Percentiles rank a stretch among this genome's conserved stretches.
Conservation (phyloP, 1,140 invertebrate species). For the Papilio aristodemus region DNA sequence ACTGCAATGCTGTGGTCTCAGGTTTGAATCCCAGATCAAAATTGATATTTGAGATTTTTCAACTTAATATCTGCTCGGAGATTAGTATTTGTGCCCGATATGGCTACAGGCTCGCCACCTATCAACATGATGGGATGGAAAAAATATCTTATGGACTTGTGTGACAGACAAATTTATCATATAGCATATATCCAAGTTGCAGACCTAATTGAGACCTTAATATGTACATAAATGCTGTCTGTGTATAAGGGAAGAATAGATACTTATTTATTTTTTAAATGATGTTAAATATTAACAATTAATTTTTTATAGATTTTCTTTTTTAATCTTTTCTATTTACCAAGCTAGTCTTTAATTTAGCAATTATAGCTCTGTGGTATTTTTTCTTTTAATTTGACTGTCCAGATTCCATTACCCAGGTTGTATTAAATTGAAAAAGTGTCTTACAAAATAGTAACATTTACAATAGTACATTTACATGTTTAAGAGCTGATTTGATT, state of each 20-base stretch:
- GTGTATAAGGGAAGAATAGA: not conserved
- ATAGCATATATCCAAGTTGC: not conserved
- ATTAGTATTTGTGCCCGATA: too few relatives aligned
- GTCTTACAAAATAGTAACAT: too few relatives aligned
- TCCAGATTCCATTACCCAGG: not conserved
- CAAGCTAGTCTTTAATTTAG: slow-evolving; percentile 8
- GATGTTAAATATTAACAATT: not conserved
- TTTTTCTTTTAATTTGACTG: not conserved
- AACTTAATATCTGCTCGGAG: too few relatives aligned
- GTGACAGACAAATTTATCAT: not conserved
- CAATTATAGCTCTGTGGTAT: not conserved
- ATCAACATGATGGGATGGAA: too few relatives aligned
- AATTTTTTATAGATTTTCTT: not conserved
- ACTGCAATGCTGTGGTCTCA: too few relatives aligned
- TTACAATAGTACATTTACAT: too few relatives aligned
- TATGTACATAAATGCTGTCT: not conserved
- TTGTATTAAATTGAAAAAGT: too few relatives aligned
- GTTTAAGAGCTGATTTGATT: too few relatives aligned
- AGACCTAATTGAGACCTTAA: not conserved
- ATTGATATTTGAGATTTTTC: too few relatives aligned
- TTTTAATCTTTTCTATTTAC: slow-evolving; percentile 10
- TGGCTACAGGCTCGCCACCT: too few relatives aligned
- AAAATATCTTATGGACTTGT: not conserved
- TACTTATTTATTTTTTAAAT: slow-evolving; percentile 16
- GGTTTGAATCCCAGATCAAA: too few relatives aligned